Conservation (phyloP, 2,797 vertebrate genomes). For the Pyrrhura leucotis region DNA sequence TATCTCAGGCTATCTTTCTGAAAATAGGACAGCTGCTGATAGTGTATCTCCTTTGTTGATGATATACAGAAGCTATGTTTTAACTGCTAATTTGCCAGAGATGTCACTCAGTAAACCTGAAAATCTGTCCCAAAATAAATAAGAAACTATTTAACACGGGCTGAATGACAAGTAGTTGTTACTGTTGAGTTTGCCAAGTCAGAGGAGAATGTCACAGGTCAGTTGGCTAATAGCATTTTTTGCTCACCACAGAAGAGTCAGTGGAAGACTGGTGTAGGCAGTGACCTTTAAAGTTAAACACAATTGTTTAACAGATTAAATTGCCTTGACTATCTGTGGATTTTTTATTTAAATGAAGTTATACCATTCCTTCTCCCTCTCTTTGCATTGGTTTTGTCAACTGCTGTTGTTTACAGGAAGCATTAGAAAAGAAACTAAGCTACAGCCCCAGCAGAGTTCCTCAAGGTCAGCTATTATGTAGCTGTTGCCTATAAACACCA, state of each 20-base stretch:
- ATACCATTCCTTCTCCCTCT: background rate
- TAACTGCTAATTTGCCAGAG: constrained; percentile 1
- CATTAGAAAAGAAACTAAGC: background rate
- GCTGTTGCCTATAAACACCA: constrained; percentile 21
- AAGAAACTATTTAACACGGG: background rate
- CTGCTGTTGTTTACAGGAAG: constrained; percentile 27
- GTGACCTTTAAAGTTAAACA: background rate
- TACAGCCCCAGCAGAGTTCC: background rate
- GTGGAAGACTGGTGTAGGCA: background rate
- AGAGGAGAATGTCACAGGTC: background rate
- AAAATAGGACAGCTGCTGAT: background rate
- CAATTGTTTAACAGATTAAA: background rate
- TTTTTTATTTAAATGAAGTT: background rate
- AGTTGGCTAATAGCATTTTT: background rate
- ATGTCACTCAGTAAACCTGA: background rate
- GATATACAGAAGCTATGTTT: background rate
- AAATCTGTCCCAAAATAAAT: constrained; percentile 7
- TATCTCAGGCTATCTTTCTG: background rate
- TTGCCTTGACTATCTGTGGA: background rate
- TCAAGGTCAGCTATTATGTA: constrained; percentile 17
- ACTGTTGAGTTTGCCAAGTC: background rate
- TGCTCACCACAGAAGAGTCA: background rate
- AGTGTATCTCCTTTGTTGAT: background rate
- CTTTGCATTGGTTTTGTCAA: constrained; percentile 1
- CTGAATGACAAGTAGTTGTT: background rate